These are phyloP conservation scores for Oxyscelio sp. DNA, from an alignment of 2,888 invertebrate genomes.

Conservation along the genomic window DNA sequence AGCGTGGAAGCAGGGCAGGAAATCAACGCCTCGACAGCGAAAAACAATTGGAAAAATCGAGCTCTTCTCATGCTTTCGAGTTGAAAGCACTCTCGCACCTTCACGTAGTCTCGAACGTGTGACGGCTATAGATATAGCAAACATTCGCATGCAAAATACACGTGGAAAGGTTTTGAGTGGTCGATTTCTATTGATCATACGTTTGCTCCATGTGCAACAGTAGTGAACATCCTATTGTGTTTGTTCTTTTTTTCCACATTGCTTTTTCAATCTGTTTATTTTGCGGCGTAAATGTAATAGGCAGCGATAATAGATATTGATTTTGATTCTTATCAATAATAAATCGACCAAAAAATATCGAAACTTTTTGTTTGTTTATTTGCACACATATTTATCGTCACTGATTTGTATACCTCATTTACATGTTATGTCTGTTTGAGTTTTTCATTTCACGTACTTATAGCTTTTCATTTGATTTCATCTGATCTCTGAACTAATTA, in stretches of 20 bases:
- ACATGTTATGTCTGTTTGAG: no score
- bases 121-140: constrained; percentile 26
- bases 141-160: constrained; percentile 74
- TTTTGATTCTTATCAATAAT: constrained; percentile 77
- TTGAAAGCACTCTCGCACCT: constrained; percentile 16
- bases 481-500: no score
- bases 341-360: constrained; percentile 78
- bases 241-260: background rate
- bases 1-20: constrained; percentile 65
- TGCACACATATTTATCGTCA: constrained; percentile 16
- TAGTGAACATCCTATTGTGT: constrained; percentile 45
- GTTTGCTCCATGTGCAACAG: constrained; percentile 60
- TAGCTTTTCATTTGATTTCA: no score
- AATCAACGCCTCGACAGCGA: constrained; percentile 78
- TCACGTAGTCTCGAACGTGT: constrained; percentile 12
- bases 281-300: constrained; percentile 32
- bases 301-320: constrained; percentile 79
- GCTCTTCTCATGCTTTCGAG: constrained; percentile 31
- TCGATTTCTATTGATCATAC: constrained; percentile 84
- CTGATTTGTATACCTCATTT: constrained; percentile 43
- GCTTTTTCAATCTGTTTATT: constrained; percentile 42
- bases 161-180: constrained; percentile 82
- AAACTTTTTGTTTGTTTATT: constrained; percentile 41
- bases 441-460: no score
- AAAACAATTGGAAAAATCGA: constrained; percentile 85